These are phyloP conservation scores for Daboia siamensis DNA, from an alignment of 2,113 vertebrate genomes.

Conservation along the genomic window DNA sequence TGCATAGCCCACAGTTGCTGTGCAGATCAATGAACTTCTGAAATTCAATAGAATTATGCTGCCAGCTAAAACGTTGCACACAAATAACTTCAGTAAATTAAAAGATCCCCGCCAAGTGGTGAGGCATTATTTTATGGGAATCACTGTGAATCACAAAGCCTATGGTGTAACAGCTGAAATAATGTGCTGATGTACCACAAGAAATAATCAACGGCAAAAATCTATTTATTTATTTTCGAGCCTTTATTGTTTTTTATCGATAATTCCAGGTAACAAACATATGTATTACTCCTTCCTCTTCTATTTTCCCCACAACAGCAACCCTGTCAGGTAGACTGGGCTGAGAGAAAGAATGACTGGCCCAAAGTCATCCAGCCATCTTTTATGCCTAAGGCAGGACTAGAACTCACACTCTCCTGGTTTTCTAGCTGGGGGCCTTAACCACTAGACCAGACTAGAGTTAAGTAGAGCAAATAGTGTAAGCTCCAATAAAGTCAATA, in stretches of 20 bases:
- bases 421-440: not conserved
- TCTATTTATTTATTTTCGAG: not conserved
- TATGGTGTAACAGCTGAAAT: not conserved
- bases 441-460: not conserved
- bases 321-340: not conserved
- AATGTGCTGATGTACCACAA: not conserved
- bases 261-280: not conserved
- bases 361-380: not conserved
- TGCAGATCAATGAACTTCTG: not conserved
- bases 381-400: not conserved
- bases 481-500: not conserved
- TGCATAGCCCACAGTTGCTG: not conserved
- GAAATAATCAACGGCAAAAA: not conserved
- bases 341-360: not conserved
- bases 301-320: not conserved
- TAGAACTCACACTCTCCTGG: not conserved
- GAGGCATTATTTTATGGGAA: conserved; percentile 23
- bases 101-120: conserved; percentile 28
- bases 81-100: not conserved
- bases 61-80: conserved; percentile 1
- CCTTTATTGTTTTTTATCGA: not conserved
- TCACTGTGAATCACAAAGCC: not conserved
- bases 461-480: not conserved
- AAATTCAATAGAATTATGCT: not conserved
- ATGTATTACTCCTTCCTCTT: not conserved